Evolutionary conservation across 2,113 vertebrate genomes (phyloP).

Genomic region (Nettapus auritus): DNA sequence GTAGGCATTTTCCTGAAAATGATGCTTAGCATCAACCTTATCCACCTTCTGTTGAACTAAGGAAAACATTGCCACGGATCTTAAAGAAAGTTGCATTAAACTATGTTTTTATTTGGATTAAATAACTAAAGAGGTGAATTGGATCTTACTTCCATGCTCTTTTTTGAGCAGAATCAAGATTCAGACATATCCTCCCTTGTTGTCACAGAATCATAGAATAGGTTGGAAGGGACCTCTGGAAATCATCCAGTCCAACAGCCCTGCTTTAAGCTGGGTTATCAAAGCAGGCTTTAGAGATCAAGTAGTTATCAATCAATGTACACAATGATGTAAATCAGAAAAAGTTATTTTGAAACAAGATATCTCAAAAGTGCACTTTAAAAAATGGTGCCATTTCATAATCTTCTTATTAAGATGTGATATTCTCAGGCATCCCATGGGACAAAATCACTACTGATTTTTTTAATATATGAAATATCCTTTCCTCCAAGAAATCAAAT

Average conservation of each 20-base stretch:
- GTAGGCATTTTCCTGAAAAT: background rate
- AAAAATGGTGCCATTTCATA: background rate
- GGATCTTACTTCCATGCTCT: background rate
- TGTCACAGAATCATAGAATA: background rate
- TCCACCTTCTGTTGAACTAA: background rate
- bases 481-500: background rate
- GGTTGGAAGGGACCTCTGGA: background rate
- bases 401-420: background rate
- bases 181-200: rapidly evolving
- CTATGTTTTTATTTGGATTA: background rate
- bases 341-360: background rate
- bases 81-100: background rate
- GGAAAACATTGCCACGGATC: background rate
- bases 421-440: background rate
- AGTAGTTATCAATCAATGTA: background rate
- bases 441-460: background rate
- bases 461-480: background rate
- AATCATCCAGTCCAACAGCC: background rate
- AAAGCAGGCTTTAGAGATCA: background rate
- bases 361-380: background rate
- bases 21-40: rapidly evolving
- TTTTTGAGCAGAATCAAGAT: background rate
- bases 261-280: background rate
- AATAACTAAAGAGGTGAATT: background rate
- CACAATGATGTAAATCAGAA: background rate